phyloP scores from a whole-genome alignment of 2,888 invertebrate genomes.

The Anarsia innoxiella region DNA sequence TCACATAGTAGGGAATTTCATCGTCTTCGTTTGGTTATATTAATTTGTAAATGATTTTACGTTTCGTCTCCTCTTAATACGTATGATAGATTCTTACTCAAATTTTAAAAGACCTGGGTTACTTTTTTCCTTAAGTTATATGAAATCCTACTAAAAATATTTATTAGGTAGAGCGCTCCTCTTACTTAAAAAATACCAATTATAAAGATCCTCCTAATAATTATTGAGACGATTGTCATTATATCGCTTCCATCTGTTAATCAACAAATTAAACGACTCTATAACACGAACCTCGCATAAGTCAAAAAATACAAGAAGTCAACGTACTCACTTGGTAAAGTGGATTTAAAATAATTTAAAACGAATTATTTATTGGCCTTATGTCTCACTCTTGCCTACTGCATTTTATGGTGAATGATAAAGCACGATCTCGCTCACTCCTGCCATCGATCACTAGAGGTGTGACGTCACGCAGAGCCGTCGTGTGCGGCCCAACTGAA shows the following conservation, averaged over 20 bases:
- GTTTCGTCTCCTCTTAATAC: too few relatives aligned
- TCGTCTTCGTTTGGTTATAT: too few relatives aligned
- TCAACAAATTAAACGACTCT: conserved; percentile 38
- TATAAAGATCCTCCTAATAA: too few relatives aligned
- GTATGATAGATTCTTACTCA: too few relatives aligned
- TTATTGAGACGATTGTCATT: too few relatives aligned
- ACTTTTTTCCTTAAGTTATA: too few relatives aligned
- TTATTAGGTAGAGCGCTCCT: too few relatives aligned
- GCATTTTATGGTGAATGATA: conserved; percentile 26
- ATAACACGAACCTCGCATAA: conserved; percentile 50
- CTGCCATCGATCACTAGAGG: conserved; percentile 68
- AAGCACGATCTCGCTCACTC: conserved; percentile 49
- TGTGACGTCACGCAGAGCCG: conserved; percentile 74
- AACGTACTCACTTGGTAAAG: conserved; percentile 65
- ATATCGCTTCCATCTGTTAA: conserved; percentile 33
- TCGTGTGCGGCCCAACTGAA: conserved; percentile 72
- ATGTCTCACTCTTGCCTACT: conserved; percentile 41
- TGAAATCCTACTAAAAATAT: too few relatives aligned
- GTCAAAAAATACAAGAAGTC: conserved; percentile 69
- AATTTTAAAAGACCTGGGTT: too few relatives aligned
- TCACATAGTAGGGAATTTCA: too few relatives aligned
- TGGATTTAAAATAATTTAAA: conserved; percentile 69
- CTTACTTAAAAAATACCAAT: too few relatives aligned
- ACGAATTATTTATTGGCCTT: conserved; percentile 58
- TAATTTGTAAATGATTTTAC: too few relatives aligned